A percentile compares a stretch with the other conserved stretches of the same genome.
Evolutionary conservation across 2,888 invertebrate species (phyloP).

Genomic region (Eucera pruinosa): DNA sequence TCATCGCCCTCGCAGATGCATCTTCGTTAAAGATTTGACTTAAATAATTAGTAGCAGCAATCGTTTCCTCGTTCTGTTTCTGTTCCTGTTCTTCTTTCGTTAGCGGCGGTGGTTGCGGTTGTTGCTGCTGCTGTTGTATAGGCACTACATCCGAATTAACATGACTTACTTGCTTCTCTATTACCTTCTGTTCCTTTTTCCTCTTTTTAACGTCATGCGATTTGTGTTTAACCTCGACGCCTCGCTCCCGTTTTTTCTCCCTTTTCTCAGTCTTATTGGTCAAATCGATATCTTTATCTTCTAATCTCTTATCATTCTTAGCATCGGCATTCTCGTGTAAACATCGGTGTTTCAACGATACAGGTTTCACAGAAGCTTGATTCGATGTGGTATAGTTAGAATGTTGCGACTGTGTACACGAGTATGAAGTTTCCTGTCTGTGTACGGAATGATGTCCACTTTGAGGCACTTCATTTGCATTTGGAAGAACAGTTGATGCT

Average conservation of each 20-base stretch:
- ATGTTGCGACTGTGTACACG: constrained; percentile 56
- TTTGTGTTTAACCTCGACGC: constrained; percentile 71
- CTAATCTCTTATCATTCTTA: constrained; percentile 68
- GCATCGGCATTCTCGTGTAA: constrained; percentile 74
- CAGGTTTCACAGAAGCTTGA: constrained; percentile 65
- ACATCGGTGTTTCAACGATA: constrained; percentile 75
- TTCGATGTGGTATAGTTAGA: constrained; percentile 52
- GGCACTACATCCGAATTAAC: constrained; percentile 64
- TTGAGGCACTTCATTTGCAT: constrained; percentile 65
- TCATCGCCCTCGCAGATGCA: constrained; percentile 63
- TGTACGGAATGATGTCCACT: constrained; percentile 64
- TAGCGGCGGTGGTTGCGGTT: constrained; percentile 61
- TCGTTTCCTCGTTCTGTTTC: constrained; percentile 82
- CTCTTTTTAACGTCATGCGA: constrained; percentile 75
- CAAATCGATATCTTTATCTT: constrained; percentile 73
- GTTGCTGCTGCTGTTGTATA: constrained; percentile 60
- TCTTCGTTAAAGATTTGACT: constrained; percentile 83
- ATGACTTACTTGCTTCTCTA: constrained; percentile 64
- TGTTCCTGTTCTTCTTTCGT: constrained; percentile 81
- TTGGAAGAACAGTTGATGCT: constrained; percentile 60
- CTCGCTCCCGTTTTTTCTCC: constrained; percentile 65
- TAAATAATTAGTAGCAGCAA: constrained; percentile 83
- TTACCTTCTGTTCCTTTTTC: constrained; percentile 72
- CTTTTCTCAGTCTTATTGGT: constrained; percentile 71
- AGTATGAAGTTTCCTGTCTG: constrained; percentile 63